A percentile compares a stretch with the other conserved stretches of the same genome.
phyloP scores from a whole-genome alignment of 2,113 vertebrate species.

The Marcusenius ussheri region DNA sequence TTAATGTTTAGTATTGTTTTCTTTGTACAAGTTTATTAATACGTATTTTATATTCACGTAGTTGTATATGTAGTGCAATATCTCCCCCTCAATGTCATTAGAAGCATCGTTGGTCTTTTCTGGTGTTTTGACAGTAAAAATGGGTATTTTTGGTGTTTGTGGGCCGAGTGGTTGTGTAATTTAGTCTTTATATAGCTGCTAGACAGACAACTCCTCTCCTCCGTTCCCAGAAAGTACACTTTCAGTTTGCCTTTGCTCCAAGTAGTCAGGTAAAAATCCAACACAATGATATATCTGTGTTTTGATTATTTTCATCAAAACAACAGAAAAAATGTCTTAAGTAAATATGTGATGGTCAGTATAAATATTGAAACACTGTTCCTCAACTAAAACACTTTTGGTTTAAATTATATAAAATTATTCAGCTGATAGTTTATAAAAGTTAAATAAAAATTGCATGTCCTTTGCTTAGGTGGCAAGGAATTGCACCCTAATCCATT shows the following conservation, averaged over 20 bases:
- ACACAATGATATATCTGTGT: neutral
- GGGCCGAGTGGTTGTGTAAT: neutral
- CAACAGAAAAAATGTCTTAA: neutral
- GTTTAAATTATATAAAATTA: neutral
- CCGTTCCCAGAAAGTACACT: neutral
- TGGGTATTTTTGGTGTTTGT: neutral
- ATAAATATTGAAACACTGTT: neutral
- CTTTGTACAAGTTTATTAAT: neutral
- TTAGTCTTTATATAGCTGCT: neutral
- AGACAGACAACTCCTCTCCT: neutral
- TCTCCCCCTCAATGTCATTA: neutral
- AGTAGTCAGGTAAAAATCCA: neutral
- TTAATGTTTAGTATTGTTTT: neutral
- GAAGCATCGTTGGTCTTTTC: neutral
- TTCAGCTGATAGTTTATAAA: neutral
- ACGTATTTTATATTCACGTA: neutral
- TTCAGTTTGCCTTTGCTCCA: neutral
- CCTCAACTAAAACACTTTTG: neutral
- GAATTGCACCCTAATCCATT: neutral
- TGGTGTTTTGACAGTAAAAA: neutral
- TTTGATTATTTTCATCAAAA: neutral
- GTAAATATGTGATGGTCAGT: neutral
- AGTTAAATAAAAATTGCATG: neutral
- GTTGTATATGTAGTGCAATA: neutral
- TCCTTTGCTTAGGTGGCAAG: neutral